Evolutionary conservation across 2,113 vertebrate genomes (phyloP).

Genomic region (Myotis yumanensis): DNA sequence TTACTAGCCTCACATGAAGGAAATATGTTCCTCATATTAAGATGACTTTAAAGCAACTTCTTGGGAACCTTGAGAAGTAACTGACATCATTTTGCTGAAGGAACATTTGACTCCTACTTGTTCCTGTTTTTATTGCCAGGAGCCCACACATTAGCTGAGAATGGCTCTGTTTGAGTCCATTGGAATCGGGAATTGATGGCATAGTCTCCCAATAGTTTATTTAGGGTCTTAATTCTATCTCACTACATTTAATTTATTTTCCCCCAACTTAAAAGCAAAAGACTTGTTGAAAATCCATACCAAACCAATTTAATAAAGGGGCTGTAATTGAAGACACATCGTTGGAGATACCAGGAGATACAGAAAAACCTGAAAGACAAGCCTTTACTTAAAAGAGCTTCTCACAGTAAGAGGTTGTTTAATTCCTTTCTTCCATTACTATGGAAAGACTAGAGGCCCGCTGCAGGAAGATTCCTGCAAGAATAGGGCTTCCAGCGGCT

Average conservation of each 20-base stretch:
- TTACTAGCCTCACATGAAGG: neutral
- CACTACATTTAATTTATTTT: slow-evolving; percentile 13
- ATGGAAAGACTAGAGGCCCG: neutral
- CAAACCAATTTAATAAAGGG: neutral
- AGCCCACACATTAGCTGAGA: slow-evolving; percentile 8
- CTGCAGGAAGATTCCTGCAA: too few relatives aligned
- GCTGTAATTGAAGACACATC: neutral
- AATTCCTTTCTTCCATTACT: neutral
- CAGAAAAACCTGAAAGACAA: neutral
- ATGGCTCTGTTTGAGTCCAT: slow-evolving; percentile 49
- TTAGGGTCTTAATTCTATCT: neutral
- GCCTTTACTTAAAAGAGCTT: neutral
- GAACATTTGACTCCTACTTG: slow-evolving; percentile 42
- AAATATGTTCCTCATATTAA: neutral
- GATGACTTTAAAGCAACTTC: slow-evolving; percentile 9
- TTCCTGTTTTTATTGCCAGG: slow-evolving; percentile 42
- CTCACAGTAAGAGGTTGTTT: neutral
- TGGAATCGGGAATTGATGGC: neutral
- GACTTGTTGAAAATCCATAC: neutral
- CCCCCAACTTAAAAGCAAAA: slow-evolving; percentile 14
- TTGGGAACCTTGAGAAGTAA: slow-evolving; percentile 37
- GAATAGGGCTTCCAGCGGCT: too few relatives aligned
- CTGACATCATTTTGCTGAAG: slow-evolving; percentile 12
- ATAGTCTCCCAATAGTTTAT: neutral
- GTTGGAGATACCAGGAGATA: neutral